Percentiles rank a stretch among this genome's conserved stretches.
Evolutionary conservation across 2,797 vertebrate species (phyloP).

Genomic region (Sebastes steindachneri): DNA sequence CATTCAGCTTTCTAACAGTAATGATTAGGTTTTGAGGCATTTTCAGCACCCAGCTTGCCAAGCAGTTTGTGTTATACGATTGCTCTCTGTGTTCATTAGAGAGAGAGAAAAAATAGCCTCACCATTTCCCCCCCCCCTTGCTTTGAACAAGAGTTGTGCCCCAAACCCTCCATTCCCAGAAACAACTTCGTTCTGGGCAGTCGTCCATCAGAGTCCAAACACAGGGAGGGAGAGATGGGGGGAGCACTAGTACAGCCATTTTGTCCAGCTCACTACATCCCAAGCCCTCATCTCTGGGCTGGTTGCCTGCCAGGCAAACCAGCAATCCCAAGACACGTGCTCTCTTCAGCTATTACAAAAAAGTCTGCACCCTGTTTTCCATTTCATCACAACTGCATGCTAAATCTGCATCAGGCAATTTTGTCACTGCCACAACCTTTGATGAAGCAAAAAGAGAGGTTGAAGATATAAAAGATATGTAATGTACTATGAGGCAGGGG

Average conservation of each 20-base stretch:
- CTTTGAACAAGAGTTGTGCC: constrained; percentile 49
- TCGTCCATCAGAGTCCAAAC: constrained; percentile 61
- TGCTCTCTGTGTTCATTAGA: constrained; percentile 50
- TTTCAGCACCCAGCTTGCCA: constrained; percentile 40
- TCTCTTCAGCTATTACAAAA: constrained; percentile 42
- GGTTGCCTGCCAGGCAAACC: constrained; percentile 61
- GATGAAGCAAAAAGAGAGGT: constrained; percentile 31
- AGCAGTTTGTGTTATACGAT: constrained; percentile 52
- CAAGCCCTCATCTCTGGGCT: constrained; percentile 47
- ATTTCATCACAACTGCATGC: constrained; percentile 39
- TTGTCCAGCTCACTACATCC: constrained; percentile 54
- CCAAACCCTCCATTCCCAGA: constrained; percentile 46
- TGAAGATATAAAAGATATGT: constrained; percentile 64
- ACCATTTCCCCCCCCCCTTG: neutral
- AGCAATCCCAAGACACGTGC: constrained; percentile 46
- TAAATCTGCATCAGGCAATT: constrained; percentile 42
- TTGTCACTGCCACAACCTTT: constrained; percentile 36
- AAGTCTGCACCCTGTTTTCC: constrained; percentile 27
- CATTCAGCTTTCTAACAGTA: constrained; percentile 28
- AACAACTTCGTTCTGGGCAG: constrained; percentile 69
- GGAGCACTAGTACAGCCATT: constrained; percentile 35
- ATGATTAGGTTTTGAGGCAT: constrained; percentile 48
- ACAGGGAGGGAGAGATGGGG: neutral
- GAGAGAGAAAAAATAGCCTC: constrained; percentile 39
- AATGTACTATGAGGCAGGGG: constrained; percentile 45